Percentiles rank a stretch among this genome's conserved stretches.
Conservation (phyloP, 2,113 vertebrate genomes). For the Chionodraco myersi region DNA sequence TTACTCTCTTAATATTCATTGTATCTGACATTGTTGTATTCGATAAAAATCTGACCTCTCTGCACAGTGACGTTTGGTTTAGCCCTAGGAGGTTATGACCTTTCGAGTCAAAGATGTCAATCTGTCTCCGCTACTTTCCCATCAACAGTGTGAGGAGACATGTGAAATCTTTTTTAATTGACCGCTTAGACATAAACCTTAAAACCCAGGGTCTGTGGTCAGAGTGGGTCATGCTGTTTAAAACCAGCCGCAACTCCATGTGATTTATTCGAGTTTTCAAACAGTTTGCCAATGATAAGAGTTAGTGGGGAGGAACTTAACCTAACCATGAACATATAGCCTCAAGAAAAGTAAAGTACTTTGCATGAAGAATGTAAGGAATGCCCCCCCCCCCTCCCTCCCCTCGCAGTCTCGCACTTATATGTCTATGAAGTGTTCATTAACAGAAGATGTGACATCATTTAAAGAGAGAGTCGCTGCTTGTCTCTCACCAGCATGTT, state of each 20-base stretch:
- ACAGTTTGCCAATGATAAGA: constrained; percentile 11
- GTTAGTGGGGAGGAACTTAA: constrained; percentile 6
- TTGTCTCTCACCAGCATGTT: constrained; percentile 41
- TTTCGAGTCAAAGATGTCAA: neutral
- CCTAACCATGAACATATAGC: constrained; percentile 7
- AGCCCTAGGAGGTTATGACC: neutral
- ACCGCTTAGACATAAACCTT: neutral
- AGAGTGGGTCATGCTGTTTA: neutral
- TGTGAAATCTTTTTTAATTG: constrained; percentile 3
- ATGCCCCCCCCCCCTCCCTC: constrained; percentile 22
- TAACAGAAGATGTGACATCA: constrained; percentile 47
- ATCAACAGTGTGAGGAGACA: neutral
- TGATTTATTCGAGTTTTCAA: constrained; percentile 12
- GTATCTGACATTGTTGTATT: neutral
- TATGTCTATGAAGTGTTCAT: constrained; percentile 35
- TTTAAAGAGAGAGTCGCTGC: constrained; percentile 4
- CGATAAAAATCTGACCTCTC: neutral
- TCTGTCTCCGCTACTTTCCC: neutral
- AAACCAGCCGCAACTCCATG: constrained; percentile 15
- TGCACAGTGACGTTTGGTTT: neutral
- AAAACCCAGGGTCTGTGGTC: constrained; percentile 5
- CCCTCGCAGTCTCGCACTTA: constrained; percentile 1
- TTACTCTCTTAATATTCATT: neutral
- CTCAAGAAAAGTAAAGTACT: constrained; percentile 5
- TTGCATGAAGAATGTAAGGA: constrained; percentile 38